A percentile compares a stretch with the other conserved stretches of the same genome.
phyloP scores from a whole-genome alignment of 2,113 vertebrate genomes.

The Chunga burmeisteri region DNA sequence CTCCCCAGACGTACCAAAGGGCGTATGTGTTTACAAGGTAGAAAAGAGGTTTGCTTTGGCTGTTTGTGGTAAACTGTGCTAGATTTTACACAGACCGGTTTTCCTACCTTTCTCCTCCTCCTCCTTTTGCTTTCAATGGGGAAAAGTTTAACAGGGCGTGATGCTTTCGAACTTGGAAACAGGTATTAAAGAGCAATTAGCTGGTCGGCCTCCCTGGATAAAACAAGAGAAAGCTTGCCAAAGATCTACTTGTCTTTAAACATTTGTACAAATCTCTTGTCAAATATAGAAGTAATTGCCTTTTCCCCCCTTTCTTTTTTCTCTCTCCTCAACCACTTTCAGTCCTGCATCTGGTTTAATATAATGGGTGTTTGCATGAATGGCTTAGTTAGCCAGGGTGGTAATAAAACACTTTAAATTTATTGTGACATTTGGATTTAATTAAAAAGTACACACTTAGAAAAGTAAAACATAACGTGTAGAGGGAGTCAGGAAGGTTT shows the following conservation, averaged over 20 bases:
- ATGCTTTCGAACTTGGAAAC: constrained; percentile 6
- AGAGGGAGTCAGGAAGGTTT: constrained; percentile 76
- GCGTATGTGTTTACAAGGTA: rapidly evolving
- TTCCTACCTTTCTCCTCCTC: background rate
- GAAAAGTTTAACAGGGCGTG: background rate
- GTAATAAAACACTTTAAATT: constrained; percentile 85
- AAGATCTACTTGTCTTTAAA: constrained; percentile 66
- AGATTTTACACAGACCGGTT: background rate
- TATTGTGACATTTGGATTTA: constrained; percentile 87
- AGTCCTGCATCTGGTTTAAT: constrained; percentile 60
- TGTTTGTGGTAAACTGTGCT: background rate
- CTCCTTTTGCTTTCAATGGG: background rate
- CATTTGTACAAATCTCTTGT: constrained; percentile 66
- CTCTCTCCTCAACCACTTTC: constrained; percentile 4
- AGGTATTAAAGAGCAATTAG: constrained; percentile 57
- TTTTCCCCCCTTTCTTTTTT: background rate
- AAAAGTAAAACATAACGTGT: constrained; percentile 81
- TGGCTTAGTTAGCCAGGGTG: constrained; percentile 73
- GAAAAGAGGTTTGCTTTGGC: background rate
- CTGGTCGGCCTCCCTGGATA: background rate
- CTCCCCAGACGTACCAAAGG: background rate
- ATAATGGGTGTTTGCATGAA: constrained; percentile 72
- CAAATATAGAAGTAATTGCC: constrained; percentile 65
- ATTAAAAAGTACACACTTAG: constrained; percentile 86
- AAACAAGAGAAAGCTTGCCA: constrained; percentile 44